Base-by-base conservation (phyloP, 2,888 invertebrate species). In the Aproaerema taeniolella region DNA sequence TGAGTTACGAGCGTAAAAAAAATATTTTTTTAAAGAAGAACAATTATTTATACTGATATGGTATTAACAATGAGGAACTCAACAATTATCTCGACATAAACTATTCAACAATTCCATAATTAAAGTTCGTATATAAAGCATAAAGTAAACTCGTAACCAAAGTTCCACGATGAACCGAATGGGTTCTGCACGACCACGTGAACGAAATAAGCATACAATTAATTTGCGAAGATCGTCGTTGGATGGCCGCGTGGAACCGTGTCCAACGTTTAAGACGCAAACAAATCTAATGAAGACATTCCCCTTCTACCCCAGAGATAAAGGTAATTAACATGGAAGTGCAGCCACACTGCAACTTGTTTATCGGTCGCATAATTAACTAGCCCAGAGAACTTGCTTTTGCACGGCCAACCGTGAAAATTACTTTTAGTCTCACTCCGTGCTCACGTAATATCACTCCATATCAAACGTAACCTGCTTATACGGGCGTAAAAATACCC, bases 301-400 rank as follows among this genome's bases (percentile, higher is more conserved):
- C 33, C 30, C 29, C n/a, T 9, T 30, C 31, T 38, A 30, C 31
- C 33, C 40, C 34, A 34, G 45, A 48, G 40, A 57, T 58, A 49
- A 56, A 56, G 53, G 61, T 69, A 70, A 72, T 76, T 74, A 67
- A 63, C 59, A 60, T 58, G 54, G 55, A 58, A 59, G 60, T 52
- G 55, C 53, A 57, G 56, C 26, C 6, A 26, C 58, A 50, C 52
- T 48, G 55, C 50, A 44, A 60, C 56, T 64, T 61, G 63, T 65
- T 69, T 67, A 70, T 69, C 65, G 54, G 53, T 53, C 63, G 64
- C 63, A 66, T 73, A 70, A 72, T 75, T 70, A 70, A 69, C 58
- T 57, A 42, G 49, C 47, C 42, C 43, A 32, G 32, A 41, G 46
- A 50, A 51, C 45, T 51, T 51, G 39, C 35, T 15, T 2, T 28